Percentiles rank a stretch among this genome's conserved stretches.
Evolutionary conservation across 2,797 vertebrate species (phyloP).

Genomic region (Sebastes diaconus): DNA sequence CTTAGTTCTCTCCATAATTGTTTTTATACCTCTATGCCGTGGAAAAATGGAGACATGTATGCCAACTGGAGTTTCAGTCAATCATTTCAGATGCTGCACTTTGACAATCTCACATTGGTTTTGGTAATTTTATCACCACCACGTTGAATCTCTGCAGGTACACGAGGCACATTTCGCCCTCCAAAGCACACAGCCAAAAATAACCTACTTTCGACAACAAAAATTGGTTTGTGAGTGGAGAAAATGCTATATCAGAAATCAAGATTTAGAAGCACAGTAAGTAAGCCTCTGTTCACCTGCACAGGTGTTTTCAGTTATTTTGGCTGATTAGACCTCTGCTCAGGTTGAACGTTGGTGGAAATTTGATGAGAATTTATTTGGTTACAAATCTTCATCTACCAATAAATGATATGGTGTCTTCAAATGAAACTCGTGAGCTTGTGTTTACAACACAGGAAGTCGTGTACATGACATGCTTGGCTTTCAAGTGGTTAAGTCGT

Average conservation of each 20-base stretch:
- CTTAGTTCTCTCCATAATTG: not conserved
- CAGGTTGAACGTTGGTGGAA: no score
- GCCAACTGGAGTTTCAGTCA: constrained; percentile 8
- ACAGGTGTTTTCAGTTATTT: no score
- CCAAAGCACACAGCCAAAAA: not conserved
- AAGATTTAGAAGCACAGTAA: not conserved
- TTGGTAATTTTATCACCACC: not conserved
- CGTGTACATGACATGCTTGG: no score
- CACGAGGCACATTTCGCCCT: not conserved
- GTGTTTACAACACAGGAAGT: no score
- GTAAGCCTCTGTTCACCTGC: no score
- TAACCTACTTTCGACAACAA: not conserved
- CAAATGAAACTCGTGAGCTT: no score
- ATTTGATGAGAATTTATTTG: no score
- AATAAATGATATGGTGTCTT: no score
- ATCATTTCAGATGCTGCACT: constrained; percentile 7
- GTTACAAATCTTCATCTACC: no score
- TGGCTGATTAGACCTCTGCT: not conserved
- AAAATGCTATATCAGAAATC: not conserved
- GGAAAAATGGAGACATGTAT: not conserved
- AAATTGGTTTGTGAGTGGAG: not conserved
- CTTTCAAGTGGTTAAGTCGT: no score
- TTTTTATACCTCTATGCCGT: not conserved
- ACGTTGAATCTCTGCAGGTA: not conserved
- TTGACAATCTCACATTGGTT: not conserved